Conservation (phyloP, 2,888 invertebrate genomes). For the Platycnemis pennipes region DNA sequence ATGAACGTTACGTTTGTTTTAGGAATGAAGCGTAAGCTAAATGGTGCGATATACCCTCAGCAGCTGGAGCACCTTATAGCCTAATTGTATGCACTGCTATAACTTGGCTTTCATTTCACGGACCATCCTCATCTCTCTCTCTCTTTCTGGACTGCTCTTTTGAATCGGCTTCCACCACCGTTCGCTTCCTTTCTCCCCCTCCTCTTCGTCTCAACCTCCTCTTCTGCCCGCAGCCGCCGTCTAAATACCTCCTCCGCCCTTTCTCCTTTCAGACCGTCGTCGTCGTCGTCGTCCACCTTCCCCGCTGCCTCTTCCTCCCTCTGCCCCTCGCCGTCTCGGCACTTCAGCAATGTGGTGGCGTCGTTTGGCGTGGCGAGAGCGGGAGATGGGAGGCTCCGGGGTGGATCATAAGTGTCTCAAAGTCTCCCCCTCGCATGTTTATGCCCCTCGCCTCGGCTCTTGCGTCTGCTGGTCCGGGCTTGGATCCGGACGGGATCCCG, state of each 20-base stretch:
- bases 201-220: neutral
- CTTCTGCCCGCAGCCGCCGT: neutral
- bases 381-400: neutral
- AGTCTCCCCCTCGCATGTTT: neutral
- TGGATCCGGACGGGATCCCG: neutral
- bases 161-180: constrained; percentile 11
- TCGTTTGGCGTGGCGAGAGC: constrained; percentile 19
- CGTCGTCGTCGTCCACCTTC: neutral
- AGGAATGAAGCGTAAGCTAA: too few relatives aligned
- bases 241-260: neutral
- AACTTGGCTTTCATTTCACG: too few relatives aligned
- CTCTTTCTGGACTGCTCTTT: neutral
- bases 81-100: too few relatives aligned
- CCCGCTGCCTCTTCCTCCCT: neutral
- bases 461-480: neutral
- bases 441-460: neutral
- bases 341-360: constrained; percentile 36
- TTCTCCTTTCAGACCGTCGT: neutral
- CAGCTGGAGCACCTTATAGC: too few relatives aligned
- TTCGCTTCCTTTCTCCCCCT: neutral
- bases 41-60: too few relatives aligned
- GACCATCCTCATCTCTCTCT: too few relatives aligned
- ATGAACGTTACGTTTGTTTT: too few relatives aligned
- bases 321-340: constrained; percentile 24
- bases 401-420: constrained; percentile 38